Conservation (phyloP, 2,888 invertebrate genomes). For the Agonopterix arenella region DNA sequence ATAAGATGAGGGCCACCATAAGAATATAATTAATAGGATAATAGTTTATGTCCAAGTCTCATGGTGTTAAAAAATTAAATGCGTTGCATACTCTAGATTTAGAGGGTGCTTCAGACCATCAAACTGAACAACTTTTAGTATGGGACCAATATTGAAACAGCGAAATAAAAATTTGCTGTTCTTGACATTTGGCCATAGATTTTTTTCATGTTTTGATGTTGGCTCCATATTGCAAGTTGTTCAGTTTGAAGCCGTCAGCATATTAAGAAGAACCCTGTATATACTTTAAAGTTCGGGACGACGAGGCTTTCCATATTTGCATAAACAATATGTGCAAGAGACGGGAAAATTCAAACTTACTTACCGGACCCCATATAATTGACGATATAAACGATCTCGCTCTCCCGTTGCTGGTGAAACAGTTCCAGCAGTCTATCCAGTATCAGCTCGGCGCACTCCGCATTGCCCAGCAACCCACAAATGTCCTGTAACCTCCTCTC, state of each 20-base stretch:
- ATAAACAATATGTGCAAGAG: not conserved
- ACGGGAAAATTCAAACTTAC: conserved; percentile 1
- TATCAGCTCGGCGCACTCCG: conserved; percentile 73
- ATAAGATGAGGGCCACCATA: too few species aligned
- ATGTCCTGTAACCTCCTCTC: conserved; percentile 69
- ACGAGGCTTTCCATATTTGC: not conserved
- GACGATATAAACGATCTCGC: conserved; percentile 78
- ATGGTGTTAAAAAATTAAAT: too few species aligned
- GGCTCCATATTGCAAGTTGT: too few species aligned
- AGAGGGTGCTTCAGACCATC: not conserved
- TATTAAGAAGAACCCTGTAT: too few species aligned
- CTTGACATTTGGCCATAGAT: too few species aligned
- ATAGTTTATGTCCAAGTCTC: too few species aligned
- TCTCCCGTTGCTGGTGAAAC: conserved; percentile 63
- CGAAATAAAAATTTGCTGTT: too few species aligned
- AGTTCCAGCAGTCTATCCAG: conserved; percentile 79
- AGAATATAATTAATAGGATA: too few species aligned
- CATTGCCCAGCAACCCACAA: conserved; percentile 73
- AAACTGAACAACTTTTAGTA: too few species aligned
- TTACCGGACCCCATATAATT: conserved; percentile 75
- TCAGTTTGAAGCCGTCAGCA: too few species aligned
- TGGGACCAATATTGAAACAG: too few species aligned
- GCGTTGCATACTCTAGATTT: not conserved
- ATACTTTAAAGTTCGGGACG: not conserved
- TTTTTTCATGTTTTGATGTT: too few species aligned